Evolutionary conservation across 2,797 vertebrate genomes (phyloP).

Genomic region (Odontamblyopus lacepedii): DNA sequence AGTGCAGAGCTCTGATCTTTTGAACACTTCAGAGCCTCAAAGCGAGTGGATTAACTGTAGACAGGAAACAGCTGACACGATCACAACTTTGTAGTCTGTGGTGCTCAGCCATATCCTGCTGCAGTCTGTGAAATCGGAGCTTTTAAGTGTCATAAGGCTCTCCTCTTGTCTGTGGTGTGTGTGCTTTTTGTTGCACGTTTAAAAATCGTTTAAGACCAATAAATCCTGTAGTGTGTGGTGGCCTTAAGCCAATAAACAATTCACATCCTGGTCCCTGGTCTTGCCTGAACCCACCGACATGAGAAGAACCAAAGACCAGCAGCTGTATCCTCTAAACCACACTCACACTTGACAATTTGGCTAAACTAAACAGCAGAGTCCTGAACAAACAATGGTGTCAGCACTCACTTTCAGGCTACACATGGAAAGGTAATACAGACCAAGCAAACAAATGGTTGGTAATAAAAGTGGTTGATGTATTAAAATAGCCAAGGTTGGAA

Average conservation of each 20-base stretch:
- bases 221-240: too few species aligned
- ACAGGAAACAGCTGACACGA: too few species aligned
- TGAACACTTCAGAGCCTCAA: too few species aligned
- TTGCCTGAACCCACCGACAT: neutral
- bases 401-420: neutral
- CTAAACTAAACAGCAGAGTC: neutral
- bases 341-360: neutral
- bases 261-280: neutral
- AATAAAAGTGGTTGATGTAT: neutral
- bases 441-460: neutral
- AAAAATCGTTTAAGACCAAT: too few species aligned
- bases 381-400: constrained; percentile 1
- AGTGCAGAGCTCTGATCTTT: too few species aligned
- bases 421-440: neutral
- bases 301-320: neutral
- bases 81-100: too few species aligned
- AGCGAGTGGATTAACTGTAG: too few species aligned
- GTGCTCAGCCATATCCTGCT: too few species aligned
- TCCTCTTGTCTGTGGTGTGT: too few species aligned
- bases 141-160: too few species aligned
- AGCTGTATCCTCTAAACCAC: neutral
- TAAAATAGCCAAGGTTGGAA: neutral
- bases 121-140: too few species aligned
- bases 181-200: too few species aligned
- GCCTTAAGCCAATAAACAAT: neutral